These are phyloP conservation scores for Leptopilina drosophilae DNA, from an alignment of 2,888 invertebrate genomes.

Conservation along the genomic window DNA sequence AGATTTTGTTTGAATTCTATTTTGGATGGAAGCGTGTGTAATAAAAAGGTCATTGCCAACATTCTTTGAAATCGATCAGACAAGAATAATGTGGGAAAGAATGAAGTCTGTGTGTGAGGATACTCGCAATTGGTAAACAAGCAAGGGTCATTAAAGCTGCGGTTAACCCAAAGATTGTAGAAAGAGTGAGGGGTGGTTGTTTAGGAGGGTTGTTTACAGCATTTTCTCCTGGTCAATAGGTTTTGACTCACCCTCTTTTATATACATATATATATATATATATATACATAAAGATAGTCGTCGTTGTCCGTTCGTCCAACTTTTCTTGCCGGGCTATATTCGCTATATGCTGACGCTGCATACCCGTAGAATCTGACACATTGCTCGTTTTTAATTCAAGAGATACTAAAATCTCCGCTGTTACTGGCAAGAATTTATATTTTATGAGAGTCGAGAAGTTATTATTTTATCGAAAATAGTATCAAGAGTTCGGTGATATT, in stretches of 20 bases:
- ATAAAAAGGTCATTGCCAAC: constrained; percentile 3
- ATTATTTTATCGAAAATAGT: neutral
- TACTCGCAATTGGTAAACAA: constrained; percentile 71
- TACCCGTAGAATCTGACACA: constrained; percentile 57
- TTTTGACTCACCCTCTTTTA: constrained; percentile 54
- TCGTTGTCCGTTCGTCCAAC: constrained; percentile 61
- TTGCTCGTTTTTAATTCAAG: constrained; percentile 42
- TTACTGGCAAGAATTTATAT: neutral
- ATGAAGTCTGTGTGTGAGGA: constrained; percentile 51
- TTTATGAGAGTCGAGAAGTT: neutral
- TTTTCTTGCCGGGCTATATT: constrained; percentile 57
- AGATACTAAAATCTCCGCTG: constrained; percentile 28
- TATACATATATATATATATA: too few species aligned
- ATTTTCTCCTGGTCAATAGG: constrained; percentile 65
- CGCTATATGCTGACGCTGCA: constrained; percentile 66
- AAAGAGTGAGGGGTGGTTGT: constrained; percentile 63
- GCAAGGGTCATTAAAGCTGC: constrained; percentile 71
- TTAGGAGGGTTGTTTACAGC: constrained; percentile 74
- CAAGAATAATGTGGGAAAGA: constrained; percentile 20
- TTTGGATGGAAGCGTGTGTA: neutral
- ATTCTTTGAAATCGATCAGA: constrained; percentile 12
- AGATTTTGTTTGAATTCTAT: neutral
- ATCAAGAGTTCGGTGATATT: neutral
- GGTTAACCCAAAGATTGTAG: constrained; percentile 70
- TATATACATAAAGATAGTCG: constrained; percentile 57